Percentiles rank a stretch among this genome's conserved stretches.
These are phyloP conservation scores for Theonella swinhoei DNA, from an alignment of 37 sponge, comb jelly and placozoan genomes.

Conservation along the genomic window DNA sequence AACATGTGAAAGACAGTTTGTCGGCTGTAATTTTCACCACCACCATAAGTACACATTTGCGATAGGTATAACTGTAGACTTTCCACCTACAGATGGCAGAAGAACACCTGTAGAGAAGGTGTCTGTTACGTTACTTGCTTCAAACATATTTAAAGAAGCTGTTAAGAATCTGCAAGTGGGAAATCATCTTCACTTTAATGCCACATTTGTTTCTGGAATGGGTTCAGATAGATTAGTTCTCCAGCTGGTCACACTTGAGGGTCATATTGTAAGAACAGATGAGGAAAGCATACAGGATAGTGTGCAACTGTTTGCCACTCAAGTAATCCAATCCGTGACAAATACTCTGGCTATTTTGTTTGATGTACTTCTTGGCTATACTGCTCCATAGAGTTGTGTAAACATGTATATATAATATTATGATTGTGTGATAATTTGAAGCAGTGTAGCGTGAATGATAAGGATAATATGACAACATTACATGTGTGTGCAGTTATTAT, in stretches of 20 bases:
- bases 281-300: constrained; percentile 7
- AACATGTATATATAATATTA: too few species aligned
- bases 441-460: too few species aligned
- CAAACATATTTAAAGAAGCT: background rate
- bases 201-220: constrained; percentile 57
- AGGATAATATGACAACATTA: too few species aligned
- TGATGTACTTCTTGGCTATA: constrained; percentile 43
- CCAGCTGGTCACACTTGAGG: background rate
- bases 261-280: background rate
- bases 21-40: constrained; percentile 53
- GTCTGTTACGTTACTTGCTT: constrained; percentile 1
- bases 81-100: background rate
- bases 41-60: constrained; percentile 25
- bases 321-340: background rate
- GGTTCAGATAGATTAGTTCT: constrained; percentile 26
- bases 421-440: too few species aligned
- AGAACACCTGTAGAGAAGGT: background rate
- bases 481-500: too few species aligned
- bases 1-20: constrained; percentile 32
- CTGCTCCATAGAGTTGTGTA: background rate
- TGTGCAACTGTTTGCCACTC: background rate
- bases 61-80: constrained; percentile 2
- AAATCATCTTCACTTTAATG: constrained; percentile 28
- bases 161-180: constrained; percentile 6
- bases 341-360: constrained; percentile 14